A percentile compares a stretch with the other conserved stretches of the same genome.
phyloP scores from a whole-genome alignment of 2,113 vertebrate genomes.

The Nansenia antarctica region DNA sequence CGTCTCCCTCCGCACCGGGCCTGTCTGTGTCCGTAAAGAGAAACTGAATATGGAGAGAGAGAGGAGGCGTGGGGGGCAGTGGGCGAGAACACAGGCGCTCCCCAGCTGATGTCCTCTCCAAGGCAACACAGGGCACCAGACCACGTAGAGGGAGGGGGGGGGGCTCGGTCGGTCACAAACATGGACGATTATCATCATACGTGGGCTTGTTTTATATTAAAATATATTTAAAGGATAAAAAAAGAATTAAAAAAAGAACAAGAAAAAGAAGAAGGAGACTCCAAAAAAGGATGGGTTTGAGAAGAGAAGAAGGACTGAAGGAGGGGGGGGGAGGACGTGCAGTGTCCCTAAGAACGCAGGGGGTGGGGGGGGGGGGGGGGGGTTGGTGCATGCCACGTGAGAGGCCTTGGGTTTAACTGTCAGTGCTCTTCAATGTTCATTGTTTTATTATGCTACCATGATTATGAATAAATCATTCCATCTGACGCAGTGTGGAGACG shows the following conservation, averaged over 20 bases:
- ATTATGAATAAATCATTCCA: conserved; percentile 95
- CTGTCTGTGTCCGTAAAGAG: conserved; percentile 26
- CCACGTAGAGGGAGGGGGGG: conserved; percentile 16
- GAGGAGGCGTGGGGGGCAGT: conserved; percentile 14
- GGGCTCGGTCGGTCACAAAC: conserved; percentile 37
- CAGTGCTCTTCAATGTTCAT: conserved; percentile 88
- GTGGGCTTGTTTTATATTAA: conserved; percentile 77
- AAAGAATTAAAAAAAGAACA: conserved; percentile 50
- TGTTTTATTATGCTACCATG: conserved; percentile 90
- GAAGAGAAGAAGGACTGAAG: not conserved
- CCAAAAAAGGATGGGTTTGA: conserved; percentile 27
- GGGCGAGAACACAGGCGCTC: conserved; percentile 22
- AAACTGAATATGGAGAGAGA: conserved; percentile 25
- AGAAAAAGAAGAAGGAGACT: conserved; percentile 37
- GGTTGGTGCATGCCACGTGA: conserved; percentile 86
- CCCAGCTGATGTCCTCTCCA: conserved; percentile 16
- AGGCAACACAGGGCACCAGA: conserved; percentile 23
- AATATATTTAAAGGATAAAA: conserved; percentile 77
- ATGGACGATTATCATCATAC: conserved; percentile 64
- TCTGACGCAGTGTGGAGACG: conserved; percentile 62
- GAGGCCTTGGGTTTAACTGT: conserved; percentile 80
- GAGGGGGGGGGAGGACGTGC: conserved; percentile 14
- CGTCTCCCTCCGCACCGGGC: conserved; percentile 25
- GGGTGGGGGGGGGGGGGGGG: conserved; percentile 49
- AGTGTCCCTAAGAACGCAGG: conserved; percentile 48